These are phyloP conservation scores for Oreochromis spilurus DNA, from an alignment of 2,113 vertebrate genomes.

Conservation along the genomic window DNA sequence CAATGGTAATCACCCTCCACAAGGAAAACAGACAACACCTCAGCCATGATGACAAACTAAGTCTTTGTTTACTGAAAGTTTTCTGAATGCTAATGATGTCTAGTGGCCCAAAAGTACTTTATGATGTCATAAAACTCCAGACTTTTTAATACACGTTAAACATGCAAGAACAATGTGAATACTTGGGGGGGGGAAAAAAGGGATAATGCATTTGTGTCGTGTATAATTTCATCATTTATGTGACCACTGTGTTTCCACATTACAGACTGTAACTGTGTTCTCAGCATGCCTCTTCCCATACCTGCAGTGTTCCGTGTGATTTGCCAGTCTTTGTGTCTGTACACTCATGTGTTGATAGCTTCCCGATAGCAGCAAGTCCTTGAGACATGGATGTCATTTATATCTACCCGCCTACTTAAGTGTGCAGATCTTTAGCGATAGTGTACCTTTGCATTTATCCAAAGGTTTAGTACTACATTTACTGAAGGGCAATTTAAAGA, in stretches of 20 bases:
- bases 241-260: slow-evolving; percentile 36
- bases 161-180: not conserved
- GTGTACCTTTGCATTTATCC: not conserved
- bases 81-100: slow-evolving; percentile 3
- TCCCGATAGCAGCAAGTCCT: not conserved
- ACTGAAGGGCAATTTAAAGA: not conserved
- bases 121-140: not conserved
- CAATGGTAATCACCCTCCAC: slow-evolving; percentile 85
- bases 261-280: slow-evolving; percentile 39
- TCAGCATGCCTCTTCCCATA: slow-evolving; percentile 56
- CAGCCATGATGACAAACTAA: slow-evolving; percentile 7
- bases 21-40: slow-evolving; percentile 12
- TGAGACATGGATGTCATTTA: not conserved
- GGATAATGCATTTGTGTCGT: not conserved
- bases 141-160: not conserved
- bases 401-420: not conserved
- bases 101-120: not conserved
- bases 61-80: not conserved
- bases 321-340: slow-evolving; percentile 13
- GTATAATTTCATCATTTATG: slow-evolving; percentile 31
- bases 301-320: slow-evolving; percentile 42
- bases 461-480: not conserved
- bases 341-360: not conserved
- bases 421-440: not conserved
- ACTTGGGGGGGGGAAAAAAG: not conserved